Evolutionary conservation across 1,140 invertebrate species (phyloP).

Genomic region (Oryctes rhinoceros): DNA sequence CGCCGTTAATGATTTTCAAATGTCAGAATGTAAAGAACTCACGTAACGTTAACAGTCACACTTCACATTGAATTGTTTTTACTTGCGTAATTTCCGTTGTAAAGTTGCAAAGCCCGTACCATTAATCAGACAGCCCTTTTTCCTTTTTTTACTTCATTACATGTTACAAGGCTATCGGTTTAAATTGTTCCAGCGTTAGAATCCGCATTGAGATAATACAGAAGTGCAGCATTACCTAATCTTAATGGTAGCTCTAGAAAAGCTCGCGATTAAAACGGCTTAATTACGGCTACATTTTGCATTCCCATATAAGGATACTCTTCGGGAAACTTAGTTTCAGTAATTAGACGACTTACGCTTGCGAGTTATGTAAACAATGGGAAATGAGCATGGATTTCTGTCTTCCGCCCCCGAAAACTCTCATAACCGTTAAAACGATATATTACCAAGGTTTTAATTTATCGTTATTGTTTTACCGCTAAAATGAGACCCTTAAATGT

Average conservation of each 20-base stretch:
- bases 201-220: background rate
- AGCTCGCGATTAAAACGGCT: conserved; percentile 18
- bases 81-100: background rate
- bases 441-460: no score
- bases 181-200: conserved; percentile 13
- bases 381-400: background rate
- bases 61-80: background rate
- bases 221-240: conserved; percentile 12
- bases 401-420: no score
- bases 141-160: background rate
- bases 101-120: background rate
- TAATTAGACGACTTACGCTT: background rate
- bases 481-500: no score
- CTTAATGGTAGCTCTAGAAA: conserved; percentile 26
- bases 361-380: conserved; percentile 4
- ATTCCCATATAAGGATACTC: background rate
- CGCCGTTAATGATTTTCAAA: conserved; percentile 68
- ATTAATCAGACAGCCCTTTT: background rate
- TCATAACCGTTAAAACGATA: no score
- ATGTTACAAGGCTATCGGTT: conserved; percentile 11
- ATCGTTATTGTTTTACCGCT: no score
- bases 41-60: background rate
- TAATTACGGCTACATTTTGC: background rate
- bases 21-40: conserved; percentile 66
- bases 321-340: background rate